Evolutionary conservation across 2,888 invertebrate genomes (phyloP).

Genomic region (Lepidocyrtinus sp.): DNA sequence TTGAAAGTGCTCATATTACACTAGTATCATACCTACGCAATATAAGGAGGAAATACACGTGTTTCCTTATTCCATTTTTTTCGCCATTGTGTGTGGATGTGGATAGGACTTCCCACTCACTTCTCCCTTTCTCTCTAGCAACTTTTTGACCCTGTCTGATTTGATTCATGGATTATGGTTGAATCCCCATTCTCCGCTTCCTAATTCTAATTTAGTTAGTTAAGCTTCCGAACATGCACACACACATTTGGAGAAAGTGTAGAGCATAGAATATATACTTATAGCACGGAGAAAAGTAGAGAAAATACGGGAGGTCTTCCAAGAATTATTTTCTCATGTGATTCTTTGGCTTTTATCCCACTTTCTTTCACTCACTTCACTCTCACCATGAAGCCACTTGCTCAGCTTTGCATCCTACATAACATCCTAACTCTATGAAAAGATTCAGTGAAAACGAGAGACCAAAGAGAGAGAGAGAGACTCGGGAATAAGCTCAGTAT

Average conservation of each 20-base stretch:
- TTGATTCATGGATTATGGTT: constrained; percentile 62
- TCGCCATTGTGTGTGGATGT: background rate
- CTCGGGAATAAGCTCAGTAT: constrained; percentile 23
- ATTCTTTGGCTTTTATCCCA: constrained; percentile 59
- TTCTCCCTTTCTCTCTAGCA: constrained; percentile 32
- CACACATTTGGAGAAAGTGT: constrained; percentile 27
- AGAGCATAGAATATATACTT: constrained; percentile 24
- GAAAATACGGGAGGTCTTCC: constrained; percentile 41
- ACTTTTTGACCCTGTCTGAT: constrained; percentile 62
- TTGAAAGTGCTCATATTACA: background rate
- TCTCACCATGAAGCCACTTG: constrained; percentile 15
- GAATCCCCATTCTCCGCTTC: constrained; percentile 61
- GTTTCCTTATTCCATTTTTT: constrained; percentile 36
- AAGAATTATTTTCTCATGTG: constrained; percentile 58
- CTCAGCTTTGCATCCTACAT: background rate
- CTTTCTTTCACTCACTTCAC: constrained; percentile 15
- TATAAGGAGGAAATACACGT: constrained; percentile 45
- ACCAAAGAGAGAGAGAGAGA: background rate
- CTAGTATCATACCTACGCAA: constrained; percentile 12
- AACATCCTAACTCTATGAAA: constrained; percentile 4
- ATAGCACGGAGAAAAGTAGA: constrained; percentile 16
- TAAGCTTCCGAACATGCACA: constrained; percentile 54
- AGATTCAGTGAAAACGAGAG: background rate
- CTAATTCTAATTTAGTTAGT: constrained; percentile 63
- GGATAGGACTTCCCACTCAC: constrained; percentile 42